Evolutionary conservation across 2,888 invertebrate genomes (phyloP).

Genomic region (Brachypalpus laphriformis): DNA sequence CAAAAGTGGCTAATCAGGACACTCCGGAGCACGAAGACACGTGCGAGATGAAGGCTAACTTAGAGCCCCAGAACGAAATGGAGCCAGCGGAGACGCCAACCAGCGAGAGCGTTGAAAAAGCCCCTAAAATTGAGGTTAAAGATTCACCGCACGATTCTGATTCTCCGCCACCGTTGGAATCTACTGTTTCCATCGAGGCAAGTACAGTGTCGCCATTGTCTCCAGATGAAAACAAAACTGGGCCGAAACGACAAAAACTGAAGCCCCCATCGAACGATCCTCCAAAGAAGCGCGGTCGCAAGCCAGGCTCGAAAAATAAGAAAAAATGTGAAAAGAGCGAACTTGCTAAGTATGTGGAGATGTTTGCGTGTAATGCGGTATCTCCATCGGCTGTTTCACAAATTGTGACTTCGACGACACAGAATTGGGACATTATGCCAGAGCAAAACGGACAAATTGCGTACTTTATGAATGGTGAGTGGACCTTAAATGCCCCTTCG

Average conservation of each 20-base stretch:
- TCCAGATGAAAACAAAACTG: slow-evolving; percentile 26
- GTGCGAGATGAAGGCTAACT: background rate
- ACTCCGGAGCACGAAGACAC: slow-evolving; percentile 2
- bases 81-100: background rate
- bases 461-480: slow-evolving; percentile 76
- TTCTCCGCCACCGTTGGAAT: background rate
- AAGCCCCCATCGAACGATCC: slow-evolving; percentile 30
- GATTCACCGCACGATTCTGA: background rate
- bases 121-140: slow-evolving; percentile 12
- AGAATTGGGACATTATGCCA: slow-evolving; percentile 72
- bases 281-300: slow-evolving; percentile 76
- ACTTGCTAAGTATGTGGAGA: slow-evolving; percentile 76
- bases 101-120: background rate
- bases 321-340: slow-evolving; percentile 75
- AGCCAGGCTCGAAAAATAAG: slow-evolving; percentile 67
- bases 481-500: slow-evolving; percentile 73
- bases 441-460: slow-evolving; percentile 70
- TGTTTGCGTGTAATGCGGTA: slow-evolving; percentile 74
- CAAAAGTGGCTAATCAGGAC: background rate
- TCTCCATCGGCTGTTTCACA: slow-evolving; percentile 76
- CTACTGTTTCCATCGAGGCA: slow-evolving; percentile 6
- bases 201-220: background rate
- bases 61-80: background rate
- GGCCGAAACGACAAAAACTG: slow-evolving; percentile 19
- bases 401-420: slow-evolving; percentile 76